phyloP scores from a whole-genome alignment of 2,888 invertebrate genomes.

The Ophion obscuratus region DNA sequence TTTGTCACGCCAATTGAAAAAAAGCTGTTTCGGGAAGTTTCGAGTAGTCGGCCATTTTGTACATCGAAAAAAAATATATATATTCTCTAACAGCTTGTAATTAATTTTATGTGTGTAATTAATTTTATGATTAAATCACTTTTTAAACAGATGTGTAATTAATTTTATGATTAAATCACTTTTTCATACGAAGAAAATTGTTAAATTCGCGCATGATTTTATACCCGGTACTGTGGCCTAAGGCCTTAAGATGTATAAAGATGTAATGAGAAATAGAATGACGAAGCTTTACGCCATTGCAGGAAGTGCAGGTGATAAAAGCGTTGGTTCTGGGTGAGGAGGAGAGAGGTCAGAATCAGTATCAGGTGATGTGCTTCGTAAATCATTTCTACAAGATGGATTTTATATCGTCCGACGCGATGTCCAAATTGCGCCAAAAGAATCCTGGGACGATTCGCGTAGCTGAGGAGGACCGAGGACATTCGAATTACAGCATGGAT shows the following conservation, averaged over 20 bases:
- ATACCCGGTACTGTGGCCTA: too few relatives aligned
- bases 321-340: slow-evolving; percentile 96
- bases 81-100: too few relatives aligned
- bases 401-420: slow-evolving; percentile 98
- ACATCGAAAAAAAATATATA: too few relatives aligned
- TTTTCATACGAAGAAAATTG: too few relatives aligned
- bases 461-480: slow-evolving; percentile 95
- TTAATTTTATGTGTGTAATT: too few relatives aligned
- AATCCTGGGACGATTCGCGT: slow-evolving; percentile 94
- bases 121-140: too few relatives aligned
- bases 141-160: too few relatives aligned
- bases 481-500: slow-evolving; percentile 93
- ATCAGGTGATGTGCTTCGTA: slow-evolving; percentile 96
- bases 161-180: too few relatives aligned
- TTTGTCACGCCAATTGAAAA: too few relatives aligned
- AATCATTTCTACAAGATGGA: slow-evolving; percentile 95
- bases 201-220: too few relatives aligned
- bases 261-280: neutral
- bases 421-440: slow-evolving; percentile 96
- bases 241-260: slow-evolving; percentile 79
- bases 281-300: slow-evolving; percentile 62
- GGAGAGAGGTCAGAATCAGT: slow-evolving; percentile 94
- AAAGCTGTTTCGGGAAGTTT: too few relatives aligned
- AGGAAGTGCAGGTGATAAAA: slow-evolving; percentile 97
- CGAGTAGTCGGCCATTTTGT: too few relatives aligned